Evolutionary conservation across 2,113 vertebrate species (phyloP).

Genomic region (Dasyprocta punctata): DNA sequence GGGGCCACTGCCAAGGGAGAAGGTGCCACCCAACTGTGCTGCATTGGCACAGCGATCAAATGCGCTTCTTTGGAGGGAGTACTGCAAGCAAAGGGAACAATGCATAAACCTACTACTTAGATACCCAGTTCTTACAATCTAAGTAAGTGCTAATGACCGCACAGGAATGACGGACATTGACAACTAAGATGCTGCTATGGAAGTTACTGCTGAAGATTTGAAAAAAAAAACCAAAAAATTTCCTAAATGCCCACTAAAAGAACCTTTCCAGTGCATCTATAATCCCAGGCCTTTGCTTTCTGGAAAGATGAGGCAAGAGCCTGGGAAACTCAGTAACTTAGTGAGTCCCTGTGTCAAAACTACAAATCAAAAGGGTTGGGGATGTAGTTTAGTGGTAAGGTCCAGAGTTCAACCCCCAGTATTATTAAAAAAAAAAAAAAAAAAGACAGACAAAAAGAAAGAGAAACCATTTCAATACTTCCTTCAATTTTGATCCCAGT

Average conservation of each 20-base stretch:
- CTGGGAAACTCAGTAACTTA: background rate
- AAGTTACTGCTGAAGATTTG: background rate
- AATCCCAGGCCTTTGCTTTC: background rate
- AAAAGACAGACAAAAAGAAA: background rate
- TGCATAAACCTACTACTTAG: rapidly evolving
- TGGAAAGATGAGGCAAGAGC: background rate
- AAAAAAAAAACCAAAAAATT: background rate
- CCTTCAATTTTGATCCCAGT: background rate
- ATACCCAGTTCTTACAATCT: background rate
- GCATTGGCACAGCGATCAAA: constrained; percentile 92
- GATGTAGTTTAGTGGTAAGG: background rate
- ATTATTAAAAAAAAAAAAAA: background rate
- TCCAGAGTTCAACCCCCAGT: background rate
- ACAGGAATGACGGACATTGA: background rate
- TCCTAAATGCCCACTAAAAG: background rate
- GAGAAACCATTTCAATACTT: background rate
- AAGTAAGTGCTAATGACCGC: background rate
- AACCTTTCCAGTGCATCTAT: background rate
- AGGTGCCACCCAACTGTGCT: constrained; percentile 86
- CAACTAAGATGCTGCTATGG: rapidly evolving
- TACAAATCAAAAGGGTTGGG: background rate
- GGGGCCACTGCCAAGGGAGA: constrained; percentile 84
- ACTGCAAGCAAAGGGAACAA: constrained; percentile 84
- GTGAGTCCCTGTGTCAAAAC: background rate
- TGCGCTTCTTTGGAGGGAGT: constrained; percentile 92